Evolutionary conservation across 2,888 invertebrate species (phyloP).

Genomic region (Ephialtes manifestator): DNA sequence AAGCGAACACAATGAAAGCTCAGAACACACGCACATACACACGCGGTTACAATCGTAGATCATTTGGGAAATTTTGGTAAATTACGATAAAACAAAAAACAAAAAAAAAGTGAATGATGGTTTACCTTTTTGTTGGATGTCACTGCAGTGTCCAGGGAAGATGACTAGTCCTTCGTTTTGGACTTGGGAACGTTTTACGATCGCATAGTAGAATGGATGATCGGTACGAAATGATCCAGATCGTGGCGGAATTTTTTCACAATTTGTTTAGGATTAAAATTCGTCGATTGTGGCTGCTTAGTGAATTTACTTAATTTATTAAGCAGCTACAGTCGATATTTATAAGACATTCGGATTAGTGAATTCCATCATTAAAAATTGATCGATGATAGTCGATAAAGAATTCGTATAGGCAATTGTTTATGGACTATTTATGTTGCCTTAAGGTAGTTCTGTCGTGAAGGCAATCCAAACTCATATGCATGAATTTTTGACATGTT

Average conservation of each 20-base stretch:
- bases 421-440: background rate
- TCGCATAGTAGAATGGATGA: slow-evolving; percentile 74
- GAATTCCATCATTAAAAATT: too few relatives aligned
- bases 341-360: too few relatives aligned
- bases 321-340: too few relatives aligned
- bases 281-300: too few relatives aligned
- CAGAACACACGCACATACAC: slow-evolving; percentile 17
- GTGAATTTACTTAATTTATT: too few relatives aligned
- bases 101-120: slow-evolving; percentile 22
- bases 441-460: too few relatives aligned
- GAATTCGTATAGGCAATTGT: too few relatives aligned
- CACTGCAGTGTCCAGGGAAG: slow-evolving; percentile 61
- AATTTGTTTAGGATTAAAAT: too few relatives aligned
- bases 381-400: too few relatives aligned
- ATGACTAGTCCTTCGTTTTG: slow-evolving; percentile 44
- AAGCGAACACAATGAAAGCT: slow-evolving; percentile 46
- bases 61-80: slow-evolving; percentile 18
- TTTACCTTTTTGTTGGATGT: slow-evolving; percentile 53
- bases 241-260: too few relatives aligned
- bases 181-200: slow-evolving; percentile 52
- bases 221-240: slow-evolving; percentile 54
- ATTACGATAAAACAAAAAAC: background rate
- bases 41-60: background rate
- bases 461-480: too few relatives aligned
- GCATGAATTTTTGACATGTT: too few relatives aligned